phyloP scores from a whole-genome alignment of 1,140 invertebrate genomes.

The Zaprionus kolodkinae region DNA sequence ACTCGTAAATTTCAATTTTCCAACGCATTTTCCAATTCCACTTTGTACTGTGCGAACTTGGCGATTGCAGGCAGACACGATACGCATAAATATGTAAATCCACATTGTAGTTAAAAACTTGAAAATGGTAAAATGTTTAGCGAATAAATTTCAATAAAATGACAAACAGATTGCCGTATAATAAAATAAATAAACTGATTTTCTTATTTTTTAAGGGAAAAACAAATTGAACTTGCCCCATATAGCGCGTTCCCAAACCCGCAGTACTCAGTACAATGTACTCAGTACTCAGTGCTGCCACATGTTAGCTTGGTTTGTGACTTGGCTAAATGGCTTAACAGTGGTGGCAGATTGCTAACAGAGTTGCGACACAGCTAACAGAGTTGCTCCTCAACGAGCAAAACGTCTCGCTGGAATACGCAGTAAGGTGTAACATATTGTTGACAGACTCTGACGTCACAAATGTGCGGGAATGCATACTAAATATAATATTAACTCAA shows the following conservation, averaged over 20 bases:
- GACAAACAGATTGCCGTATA: slow-evolving; percentile 62
- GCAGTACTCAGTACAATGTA: no score
- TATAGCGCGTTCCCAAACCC: no score
- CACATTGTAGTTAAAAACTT: slow-evolving; percentile 79
- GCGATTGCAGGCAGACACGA: slow-evolving; percentile 17
- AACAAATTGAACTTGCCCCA: neutral
- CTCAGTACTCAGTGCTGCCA: no score
- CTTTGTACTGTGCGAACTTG: slow-evolving; percentile 22
- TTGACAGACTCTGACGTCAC: neutral
- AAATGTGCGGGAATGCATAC: neutral
- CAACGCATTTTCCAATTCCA: slow-evolving; percentile 16
- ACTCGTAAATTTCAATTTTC: slow-evolving; percentile 50
- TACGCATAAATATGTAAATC: slow-evolving; percentile 65
- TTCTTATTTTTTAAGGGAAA: slow-evolving; percentile 7
- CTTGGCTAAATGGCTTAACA: neutral
- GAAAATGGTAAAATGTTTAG: slow-evolving; percentile 77
- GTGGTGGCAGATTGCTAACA: neutral
- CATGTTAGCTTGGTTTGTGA: slow-evolving; percentile 34
- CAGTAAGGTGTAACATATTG: neutral
- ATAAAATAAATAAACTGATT: slow-evolving; percentile 42
- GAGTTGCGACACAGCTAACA: slow-evolving; percentile 7
- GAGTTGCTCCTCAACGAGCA: slow-evolving; percentile 20
- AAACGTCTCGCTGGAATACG: neutral
- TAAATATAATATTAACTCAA: neutral
- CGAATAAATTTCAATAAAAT: slow-evolving; percentile 69